These are phyloP conservation scores for Nerophis ophidion DNA, from an alignment of 2,113 vertebrate genomes.

Conservation along the genomic window DNA sequence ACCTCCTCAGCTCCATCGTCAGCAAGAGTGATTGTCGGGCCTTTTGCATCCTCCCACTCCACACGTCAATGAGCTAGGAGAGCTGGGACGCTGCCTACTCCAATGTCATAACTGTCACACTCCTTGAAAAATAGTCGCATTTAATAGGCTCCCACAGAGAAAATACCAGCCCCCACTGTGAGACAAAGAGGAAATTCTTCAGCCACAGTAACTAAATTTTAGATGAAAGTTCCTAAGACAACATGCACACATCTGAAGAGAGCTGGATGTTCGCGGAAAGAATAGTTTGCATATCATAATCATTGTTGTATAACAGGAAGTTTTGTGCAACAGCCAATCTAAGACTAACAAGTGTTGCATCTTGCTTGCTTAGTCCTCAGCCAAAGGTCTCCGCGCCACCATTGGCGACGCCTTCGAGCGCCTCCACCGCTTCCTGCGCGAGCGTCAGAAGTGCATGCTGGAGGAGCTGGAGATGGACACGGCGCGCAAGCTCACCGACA, in stretches of 20 bases:
- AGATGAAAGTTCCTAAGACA: slow-evolving; percentile 25
- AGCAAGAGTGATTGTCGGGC: slow-evolving; percentile 34
- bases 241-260: slow-evolving; percentile 19
- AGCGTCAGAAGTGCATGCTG: slow-evolving; percentile 97
- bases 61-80: slow-evolving; percentile 38
- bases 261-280: slow-evolving; percentile 3
- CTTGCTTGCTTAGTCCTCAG: slow-evolving; percentile 78
- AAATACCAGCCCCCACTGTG: slow-evolving; percentile 22
- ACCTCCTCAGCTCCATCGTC: slow-evolving; percentile 25
- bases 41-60: slow-evolving; percentile 32
- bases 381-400: slow-evolving; percentile 87
- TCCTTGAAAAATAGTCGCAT: slow-evolving; percentile 21
- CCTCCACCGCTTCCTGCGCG: slow-evolving; percentile 88
- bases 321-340: background rate
- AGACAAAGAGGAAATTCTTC: slow-evolving; percentile 16
- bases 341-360: slow-evolving; percentile 1
- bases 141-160: slow-evolving; percentile 39
- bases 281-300: slow-evolving; percentile 2
- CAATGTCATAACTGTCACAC: slow-evolving; percentile 33
- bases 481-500: slow-evolving; percentile 84
- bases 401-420: slow-evolving; percentile 90
- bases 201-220: slow-evolving; percentile 28
- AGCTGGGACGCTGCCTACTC: slow-evolving; percentile 19
- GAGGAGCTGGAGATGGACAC: slow-evolving; percentile 96
- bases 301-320: background rate